phyloP scores from a whole-genome alignment of 1,140 invertebrate genomes.

The Solenopsis invicta region DNA sequence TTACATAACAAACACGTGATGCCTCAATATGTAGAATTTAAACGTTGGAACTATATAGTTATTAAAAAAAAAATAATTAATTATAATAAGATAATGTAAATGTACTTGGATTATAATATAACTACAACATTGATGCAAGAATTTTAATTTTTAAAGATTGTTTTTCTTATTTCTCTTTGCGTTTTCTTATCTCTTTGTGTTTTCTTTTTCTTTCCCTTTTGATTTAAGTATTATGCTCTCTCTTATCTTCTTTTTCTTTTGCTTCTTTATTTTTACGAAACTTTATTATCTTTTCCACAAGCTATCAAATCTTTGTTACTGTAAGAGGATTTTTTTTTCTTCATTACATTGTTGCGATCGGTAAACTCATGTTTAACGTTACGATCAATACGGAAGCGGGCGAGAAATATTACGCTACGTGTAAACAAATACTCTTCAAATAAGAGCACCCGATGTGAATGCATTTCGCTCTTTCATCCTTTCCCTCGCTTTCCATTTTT shows the following conservation, averaged over 20 bases:
- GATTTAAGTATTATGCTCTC: conserved; percentile 4
- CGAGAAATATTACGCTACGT: conserved; percentile 65
- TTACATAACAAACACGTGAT: too few species aligned
- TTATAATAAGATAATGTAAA: too few species aligned
- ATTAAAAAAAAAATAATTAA: too few species aligned
- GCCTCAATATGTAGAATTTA: too few species aligned
- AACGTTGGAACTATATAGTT: too few species aligned
- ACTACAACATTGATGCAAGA: background rate
- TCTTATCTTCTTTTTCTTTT: background rate
- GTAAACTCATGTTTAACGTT: conserved; percentile 5
- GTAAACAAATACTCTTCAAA: conserved; percentile 72
- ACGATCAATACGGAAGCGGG: conserved; percentile 57
- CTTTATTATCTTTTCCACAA: conserved; percentile 14
- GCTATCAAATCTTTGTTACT: background rate
- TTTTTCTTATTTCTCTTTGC: background rate
- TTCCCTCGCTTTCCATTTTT: background rate
- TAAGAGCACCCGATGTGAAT: conserved; percentile 49
- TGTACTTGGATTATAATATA: too few species aligned
- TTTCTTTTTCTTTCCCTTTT: background rate
- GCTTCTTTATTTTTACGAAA: background rate
- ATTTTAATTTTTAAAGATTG: background rate
- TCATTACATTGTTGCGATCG: background rate
- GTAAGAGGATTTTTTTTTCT: background rate
- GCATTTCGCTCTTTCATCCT: background rate
- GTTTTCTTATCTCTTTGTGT: background rate